Percentiles rank a stretch among this genome's conserved stretches.
These are phyloP conservation scores for Helicoverpa assulta DNA, from an alignment of 2,888 invertebrate genomes.

Conservation along the genomic window DNA sequence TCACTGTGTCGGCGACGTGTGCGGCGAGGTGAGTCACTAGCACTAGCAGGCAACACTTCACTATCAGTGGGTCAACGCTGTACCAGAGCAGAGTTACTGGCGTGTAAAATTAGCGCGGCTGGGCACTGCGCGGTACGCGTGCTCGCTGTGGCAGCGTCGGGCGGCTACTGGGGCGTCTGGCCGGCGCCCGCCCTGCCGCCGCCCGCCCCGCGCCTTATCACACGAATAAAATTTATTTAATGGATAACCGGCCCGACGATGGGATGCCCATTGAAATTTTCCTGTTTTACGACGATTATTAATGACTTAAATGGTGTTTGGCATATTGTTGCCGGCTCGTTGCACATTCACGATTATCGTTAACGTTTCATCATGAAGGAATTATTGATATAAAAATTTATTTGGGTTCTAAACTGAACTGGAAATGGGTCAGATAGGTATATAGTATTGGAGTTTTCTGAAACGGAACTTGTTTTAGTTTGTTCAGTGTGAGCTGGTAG, in stretches of 20 bases:
- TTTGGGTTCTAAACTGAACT: slow-evolving; percentile 39
- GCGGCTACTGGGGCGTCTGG: slow-evolving; percentile 85
- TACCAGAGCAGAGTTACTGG: slow-evolving; percentile 75
- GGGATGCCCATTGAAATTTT: slow-evolving; percentile 83
- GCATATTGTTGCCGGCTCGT: slow-evolving; percentile 67
- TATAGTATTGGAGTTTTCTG: neutral
- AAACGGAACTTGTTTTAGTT: slow-evolving; percentile 20
- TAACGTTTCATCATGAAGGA: slow-evolving; percentile 18
- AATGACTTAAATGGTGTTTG: slow-evolving; percentile 76
- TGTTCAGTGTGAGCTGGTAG: slow-evolving; percentile 8
- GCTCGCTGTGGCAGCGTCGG: slow-evolving; percentile 77
- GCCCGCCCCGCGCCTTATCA: slow-evolving; percentile 87
- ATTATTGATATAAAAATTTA: slow-evolving; percentile 43
- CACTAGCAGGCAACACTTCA: slow-evolving; percentile 80
- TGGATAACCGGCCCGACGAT: slow-evolving; percentile 85
- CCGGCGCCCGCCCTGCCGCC: slow-evolving; percentile 85
- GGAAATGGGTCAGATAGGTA: slow-evolving; percentile 51
- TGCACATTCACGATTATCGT: slow-evolving; percentile 66
- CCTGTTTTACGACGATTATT: slow-evolving; percentile 79
- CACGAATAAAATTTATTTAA: slow-evolving; percentile 88
- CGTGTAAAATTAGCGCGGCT: slow-evolving; percentile 84
- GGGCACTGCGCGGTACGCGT: slow-evolving; percentile 73
- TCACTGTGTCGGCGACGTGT: slow-evolving; percentile 68
- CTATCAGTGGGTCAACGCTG: slow-evolving; percentile 82
- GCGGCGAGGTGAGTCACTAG: slow-evolving; percentile 64